Evolutionary conservation across 2,888 invertebrate genomes (phyloP), one percentile per base, ranked within the genome.

Genomic region (Craniophora ligustri): DNA sequence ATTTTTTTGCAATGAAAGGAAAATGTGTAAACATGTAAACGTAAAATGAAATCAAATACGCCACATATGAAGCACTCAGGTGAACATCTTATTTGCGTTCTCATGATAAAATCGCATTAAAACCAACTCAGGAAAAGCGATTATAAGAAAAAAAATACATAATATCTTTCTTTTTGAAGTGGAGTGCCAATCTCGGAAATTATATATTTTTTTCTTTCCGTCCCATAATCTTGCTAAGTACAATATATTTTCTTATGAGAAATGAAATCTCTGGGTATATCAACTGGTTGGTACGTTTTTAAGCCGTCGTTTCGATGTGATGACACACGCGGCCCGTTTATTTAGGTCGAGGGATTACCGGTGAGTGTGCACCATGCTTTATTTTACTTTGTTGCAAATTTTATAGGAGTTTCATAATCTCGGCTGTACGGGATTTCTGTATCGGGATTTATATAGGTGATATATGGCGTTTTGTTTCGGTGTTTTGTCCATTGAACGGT

Each of bases 171-270:
- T 75, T 67, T 79, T 77, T 79, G 79, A 82, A 77, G 72, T 74
- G 62, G 65, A 68, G 73, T 76, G 72, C 63, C 72, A 78, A 85
- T 83, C 78, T 80, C 72, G 67, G 72, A 81, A 84, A 84, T 87
- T 80, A 84, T 82, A 75, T n/a, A n/a, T n/a, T n/a, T n/a, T 84
- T 79, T 72, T 69, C 16, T 74, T 76, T 66, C 63, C 64, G 36
- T 59, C 47, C 71, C 58, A 75, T 83, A 86, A 85, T 83, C 82
- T 76, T 63, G 68, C 69, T 60, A 72, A 76, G 74, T 73, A 79
- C 67, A 72, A 83, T 79, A 83, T 79, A 79, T 81, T 82, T 81
- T 77, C 76, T 76, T 76, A 8, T 50, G 66, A 50, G 61, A 56
- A 69, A 72, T 73, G 59, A 73, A 72, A 67, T 75, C 50, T 63